A percentile compares a stretch with the other conserved stretches of the same genome.
These are phyloP conservation scores for Xiphophorus hellerii DNA, from an alignment of 2,113 vertebrate species.

Conservation along the genomic window DNA sequence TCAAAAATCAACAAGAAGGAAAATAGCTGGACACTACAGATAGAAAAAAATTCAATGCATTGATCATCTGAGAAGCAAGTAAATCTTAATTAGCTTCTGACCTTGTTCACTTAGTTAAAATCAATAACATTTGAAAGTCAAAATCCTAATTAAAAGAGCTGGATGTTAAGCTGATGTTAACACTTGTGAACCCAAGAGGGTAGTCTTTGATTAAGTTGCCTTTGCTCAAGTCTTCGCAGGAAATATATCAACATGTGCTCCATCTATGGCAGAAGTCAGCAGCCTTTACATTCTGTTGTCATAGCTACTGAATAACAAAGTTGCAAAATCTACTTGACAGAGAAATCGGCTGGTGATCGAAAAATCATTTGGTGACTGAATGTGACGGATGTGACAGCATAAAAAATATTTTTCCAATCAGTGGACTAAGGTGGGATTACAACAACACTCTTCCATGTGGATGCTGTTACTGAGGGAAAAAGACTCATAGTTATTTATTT, in stretches of 20 bases:
- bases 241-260: background rate
- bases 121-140: slow-evolving; percentile 67
- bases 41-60: slow-evolving; percentile 24
- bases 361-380: background rate
- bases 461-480: background rate
- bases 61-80: slow-evolving; percentile 41
- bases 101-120: slow-evolving; percentile 59
- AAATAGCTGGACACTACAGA: background rate
- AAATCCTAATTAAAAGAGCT: slow-evolving; percentile 62
- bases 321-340: background rate
- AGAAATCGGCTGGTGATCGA: background rate
- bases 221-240: slow-evolving; percentile 15
- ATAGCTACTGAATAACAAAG: background rate
- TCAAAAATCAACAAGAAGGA: background rate
- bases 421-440: background rate
- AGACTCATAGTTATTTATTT: background rate
- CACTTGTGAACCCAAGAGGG: slow-evolving; percentile 39
- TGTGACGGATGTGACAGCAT: background rate
- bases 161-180: slow-evolving; percentile 35
- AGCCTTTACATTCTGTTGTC: background rate
- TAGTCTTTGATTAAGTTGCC: slow-evolving; percentile 25
- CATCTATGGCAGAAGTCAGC: background rate
- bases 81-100: slow-evolving; percentile 62
- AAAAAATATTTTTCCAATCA: background rate
- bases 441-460: background rate